Percentiles rank a stretch among this genome's conserved stretches.
Evolutionary conservation across 2,797 vertebrate species (phyloP).

Genomic region (Jordanella pulchra): DNA sequence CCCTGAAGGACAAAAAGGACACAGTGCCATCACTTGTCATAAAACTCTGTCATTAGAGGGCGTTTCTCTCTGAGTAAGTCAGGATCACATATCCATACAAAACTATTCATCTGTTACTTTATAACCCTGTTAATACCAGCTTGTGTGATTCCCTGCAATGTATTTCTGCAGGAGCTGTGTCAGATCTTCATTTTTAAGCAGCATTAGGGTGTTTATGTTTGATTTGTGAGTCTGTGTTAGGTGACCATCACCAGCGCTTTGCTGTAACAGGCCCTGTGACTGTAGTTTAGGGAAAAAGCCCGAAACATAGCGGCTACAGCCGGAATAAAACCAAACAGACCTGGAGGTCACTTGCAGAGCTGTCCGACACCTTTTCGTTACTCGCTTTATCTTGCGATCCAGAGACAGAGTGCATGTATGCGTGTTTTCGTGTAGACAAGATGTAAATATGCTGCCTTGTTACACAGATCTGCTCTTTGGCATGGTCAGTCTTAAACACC

Average conservation of each 20-base stretch:
- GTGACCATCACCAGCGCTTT: conserved; percentile 25
- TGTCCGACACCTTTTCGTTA: conserved; percentile 34
- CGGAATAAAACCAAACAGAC: conserved; percentile 9
- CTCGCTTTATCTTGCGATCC: conserved; percentile 30
- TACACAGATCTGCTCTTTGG: conserved; percentile 68
- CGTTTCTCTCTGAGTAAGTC: conserved; percentile 55
- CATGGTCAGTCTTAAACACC: conserved; percentile 57
- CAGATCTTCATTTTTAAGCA: conserved; percentile 62
- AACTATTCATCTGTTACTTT: conserved; percentile 66
- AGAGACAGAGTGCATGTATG: conserved; percentile 29
- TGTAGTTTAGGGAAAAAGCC: conserved; percentile 36
- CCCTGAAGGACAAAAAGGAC: conserved; percentile 53
- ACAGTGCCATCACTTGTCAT: conserved; percentile 44
- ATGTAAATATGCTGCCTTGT: conserved; percentile 51
- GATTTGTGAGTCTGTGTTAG: conserved; percentile 30
- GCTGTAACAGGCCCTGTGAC: conserved; percentile 15
- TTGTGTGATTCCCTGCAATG: conserved; percentile 19
- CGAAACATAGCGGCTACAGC: conserved; percentile 20
- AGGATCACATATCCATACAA: conserved; percentile 59
- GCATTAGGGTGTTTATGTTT: conserved; percentile 63
- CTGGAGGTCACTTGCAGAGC: conserved; percentile 24
- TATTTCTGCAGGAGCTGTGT: conserved; percentile 20
- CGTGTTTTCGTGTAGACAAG: conserved; percentile 29
- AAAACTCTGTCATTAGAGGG: conserved; percentile 56
- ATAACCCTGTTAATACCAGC: conserved; percentile 76